Evolutionary conservation across 2,113 vertebrate genomes (phyloP), one percentile per base, ranked within the genome.

Genomic region (Colinus virginianus): DNA sequence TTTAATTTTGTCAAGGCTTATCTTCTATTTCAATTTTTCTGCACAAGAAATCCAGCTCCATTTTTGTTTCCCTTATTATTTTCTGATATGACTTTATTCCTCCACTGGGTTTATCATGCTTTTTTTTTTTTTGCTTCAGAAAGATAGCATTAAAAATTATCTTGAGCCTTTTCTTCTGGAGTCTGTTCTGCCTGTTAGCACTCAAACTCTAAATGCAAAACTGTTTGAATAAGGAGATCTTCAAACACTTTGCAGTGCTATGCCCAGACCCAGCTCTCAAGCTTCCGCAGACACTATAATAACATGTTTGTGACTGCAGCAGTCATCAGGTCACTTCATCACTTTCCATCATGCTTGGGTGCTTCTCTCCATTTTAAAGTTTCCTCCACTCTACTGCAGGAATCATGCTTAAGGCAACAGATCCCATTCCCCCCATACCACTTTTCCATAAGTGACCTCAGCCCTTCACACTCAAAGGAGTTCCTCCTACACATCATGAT

Each of bases 391-490:
- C 9, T 17, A 30, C 18, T 6, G 28, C 30, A 36, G 34, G 15
- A 78, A 5, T 53, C 30, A 38, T 64, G 11, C 10, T 4, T 45
- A 69, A 64, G 32, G 4, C 3, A 51, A 6, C 3, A 51, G 30
- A 19, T 12, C 34, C 9, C 30, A 1, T 1, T 45, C 13, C 34
- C 3, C 1, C 18, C 45, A 58, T 78, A 67, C 28, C 0, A 0
- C 3, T 43, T 63, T 83, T 87, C 15, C 10, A 3, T 38, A 48
- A 67, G 22, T 16, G 66, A 13, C 4, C 9, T 53, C 22, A 45
- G 18, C 7, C 4, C 55, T 11, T 78, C 40, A 45, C 4, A 56
- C 16, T 18, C 18, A 51, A n/a, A 59, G 30, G 5, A 38, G 7
- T 18, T 74, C 21, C 36, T 56, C 36, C 45, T 9, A 64, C 3